Evolutionary conservation across 2,888 invertebrate genomes (phyloP).

Genomic region (Athalia cordata): DNA sequence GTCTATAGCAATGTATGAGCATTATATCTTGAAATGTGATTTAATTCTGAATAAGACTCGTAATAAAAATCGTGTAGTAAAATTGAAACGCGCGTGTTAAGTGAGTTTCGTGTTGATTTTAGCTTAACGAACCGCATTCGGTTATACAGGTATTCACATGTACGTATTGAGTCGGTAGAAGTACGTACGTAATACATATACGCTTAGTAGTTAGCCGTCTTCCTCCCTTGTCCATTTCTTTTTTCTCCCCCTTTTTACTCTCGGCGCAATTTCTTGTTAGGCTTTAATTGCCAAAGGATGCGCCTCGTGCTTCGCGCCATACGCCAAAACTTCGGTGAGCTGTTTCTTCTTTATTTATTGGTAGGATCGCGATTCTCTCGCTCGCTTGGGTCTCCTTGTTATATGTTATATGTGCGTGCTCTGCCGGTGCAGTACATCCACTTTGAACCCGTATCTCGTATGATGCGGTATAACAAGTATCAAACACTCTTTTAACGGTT

Average conservation of each 20-base stretch:
- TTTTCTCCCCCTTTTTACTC: neutral
- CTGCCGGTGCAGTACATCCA: neutral
- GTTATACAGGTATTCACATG: neutral
- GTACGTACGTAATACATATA: neutral
- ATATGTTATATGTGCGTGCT: no score
- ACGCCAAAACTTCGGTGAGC: neutral
- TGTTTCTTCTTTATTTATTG: constrained; percentile 32
- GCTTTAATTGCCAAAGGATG: constrained; percentile 40
- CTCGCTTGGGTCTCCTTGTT: no score
- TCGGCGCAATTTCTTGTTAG: constrained; percentile 31
- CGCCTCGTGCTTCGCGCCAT: constrained; percentile 8
- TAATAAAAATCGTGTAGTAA: constrained; percentile 19
- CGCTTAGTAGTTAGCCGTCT: constrained; percentile 34
- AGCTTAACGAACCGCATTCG: constrained; percentile 33
- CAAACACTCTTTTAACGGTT: constrained; percentile 11
- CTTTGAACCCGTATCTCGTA: neutral
- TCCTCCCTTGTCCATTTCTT: neutral
- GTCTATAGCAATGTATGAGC: neutral
- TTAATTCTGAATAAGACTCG: neutral
- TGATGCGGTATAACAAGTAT: constrained; percentile 6
- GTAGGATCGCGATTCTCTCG: neutral
- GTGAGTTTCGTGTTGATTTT: constrained; percentile 32
- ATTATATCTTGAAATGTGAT: constrained; percentile 10
- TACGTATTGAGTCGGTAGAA: neutral
- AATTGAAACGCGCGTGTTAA: constrained; percentile 18